Conservation (phyloP, 2,113 vertebrate genomes). For the Hemibagrus wyckioides region DNA sequence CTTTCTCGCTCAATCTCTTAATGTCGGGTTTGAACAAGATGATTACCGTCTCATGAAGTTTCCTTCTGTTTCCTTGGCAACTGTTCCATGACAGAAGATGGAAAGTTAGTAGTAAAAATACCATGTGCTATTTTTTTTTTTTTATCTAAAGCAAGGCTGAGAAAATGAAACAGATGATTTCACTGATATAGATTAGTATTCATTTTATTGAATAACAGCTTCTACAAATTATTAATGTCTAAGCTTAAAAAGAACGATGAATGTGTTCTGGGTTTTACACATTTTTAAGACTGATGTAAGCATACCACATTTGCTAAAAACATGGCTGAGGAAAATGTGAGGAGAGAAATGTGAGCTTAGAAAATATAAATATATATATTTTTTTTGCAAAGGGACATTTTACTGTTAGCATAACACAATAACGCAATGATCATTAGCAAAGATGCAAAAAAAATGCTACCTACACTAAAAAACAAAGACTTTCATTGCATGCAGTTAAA, state of each 20-base stretch:
- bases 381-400: neutral
- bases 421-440: neutral
- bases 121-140: neutral
- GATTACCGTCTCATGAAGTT: slow-evolving; percentile 11
- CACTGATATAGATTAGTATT: neutral
- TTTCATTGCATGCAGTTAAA: neutral
- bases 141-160: neutral
- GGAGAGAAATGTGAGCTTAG: neutral
- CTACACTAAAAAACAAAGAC: neutral
- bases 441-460: neutral
- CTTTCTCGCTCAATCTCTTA: slow-evolving; percentile 13
- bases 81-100: slow-evolving; percentile 56
- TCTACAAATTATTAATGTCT: too few relatives aligned
- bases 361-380: too few relatives aligned
- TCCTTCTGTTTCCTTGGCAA: slow-evolving; percentile 69
- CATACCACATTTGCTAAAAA: neutral
- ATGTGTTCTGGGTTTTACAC: neutral
- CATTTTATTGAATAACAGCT: neutral
- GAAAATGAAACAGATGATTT: neutral
- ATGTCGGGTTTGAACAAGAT: slow-evolving; percentile 26
- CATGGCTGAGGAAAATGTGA: neutral
- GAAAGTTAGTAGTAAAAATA: slow-evolving; percentile 54
- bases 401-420: neutral
- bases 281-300: neutral
- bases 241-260: neutral